Percentiles rank a stretch among this genome's conserved stretches.
These are phyloP conservation scores for Piaya cayana DNA, from an alignment of 2,113 vertebrate genomes.

Conservation along the genomic window DNA sequence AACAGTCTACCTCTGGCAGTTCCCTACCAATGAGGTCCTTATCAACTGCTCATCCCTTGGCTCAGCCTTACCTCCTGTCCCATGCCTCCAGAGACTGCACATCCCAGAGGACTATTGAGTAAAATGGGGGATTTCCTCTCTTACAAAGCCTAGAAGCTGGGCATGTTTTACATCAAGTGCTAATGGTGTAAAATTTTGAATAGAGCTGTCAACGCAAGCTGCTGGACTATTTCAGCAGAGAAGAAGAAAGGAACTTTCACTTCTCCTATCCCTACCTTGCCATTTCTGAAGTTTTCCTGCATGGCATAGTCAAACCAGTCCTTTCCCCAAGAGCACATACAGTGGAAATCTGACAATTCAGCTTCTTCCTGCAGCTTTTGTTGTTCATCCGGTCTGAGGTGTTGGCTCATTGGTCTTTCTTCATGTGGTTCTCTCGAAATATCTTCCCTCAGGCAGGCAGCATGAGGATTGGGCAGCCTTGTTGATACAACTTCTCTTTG, in stretches of 20 bases:
- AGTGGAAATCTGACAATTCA: not conserved
- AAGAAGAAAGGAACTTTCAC: not conserved
- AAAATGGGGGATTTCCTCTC: not conserved
- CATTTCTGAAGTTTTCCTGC: not conserved
- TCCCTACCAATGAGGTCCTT: not conserved
- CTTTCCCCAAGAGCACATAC: not conserved
- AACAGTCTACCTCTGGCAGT: not conserved
- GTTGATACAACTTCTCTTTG: not conserved
- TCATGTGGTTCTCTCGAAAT: constrained; percentile 42
- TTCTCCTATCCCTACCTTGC: not conserved
- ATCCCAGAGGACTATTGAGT: not conserved
- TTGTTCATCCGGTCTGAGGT: not conserved
- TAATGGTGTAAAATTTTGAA: not conserved
- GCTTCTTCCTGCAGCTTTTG: constrained; percentile 14
- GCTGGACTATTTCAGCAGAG: not conserved
- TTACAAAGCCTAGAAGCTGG: not conserved
- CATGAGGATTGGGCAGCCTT: not conserved
- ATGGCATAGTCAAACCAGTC: not conserved
- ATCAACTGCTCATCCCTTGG: not conserved
- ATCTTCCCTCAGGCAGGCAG: constrained; percentile 1
- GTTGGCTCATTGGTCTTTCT: constrained; percentile 35
- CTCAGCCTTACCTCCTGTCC: not conserved
- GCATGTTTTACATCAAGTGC: not conserved
- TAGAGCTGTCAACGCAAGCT: not conserved
- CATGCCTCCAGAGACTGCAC: not conserved